Conservation (phyloP, 1,140 invertebrate species). For the Parasteatoda tepidariorum region DNA sequence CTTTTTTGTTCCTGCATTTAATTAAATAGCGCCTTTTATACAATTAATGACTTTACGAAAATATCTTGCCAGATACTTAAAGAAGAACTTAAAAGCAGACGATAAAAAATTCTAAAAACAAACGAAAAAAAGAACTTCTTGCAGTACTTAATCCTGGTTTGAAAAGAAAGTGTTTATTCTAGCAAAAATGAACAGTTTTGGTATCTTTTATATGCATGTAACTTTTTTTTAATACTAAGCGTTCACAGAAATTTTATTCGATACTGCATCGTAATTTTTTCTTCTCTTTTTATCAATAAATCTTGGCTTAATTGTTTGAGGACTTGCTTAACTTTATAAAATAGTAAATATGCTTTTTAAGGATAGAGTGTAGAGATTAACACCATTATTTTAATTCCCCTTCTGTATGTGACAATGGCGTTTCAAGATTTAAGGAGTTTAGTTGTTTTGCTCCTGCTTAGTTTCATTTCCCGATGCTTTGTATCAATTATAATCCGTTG, state of each 20-base stretch:
- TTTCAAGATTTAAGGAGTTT: slow-evolving; percentile 42
- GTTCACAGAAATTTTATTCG: slow-evolving; percentile 57
- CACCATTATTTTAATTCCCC: slow-evolving; percentile 58
- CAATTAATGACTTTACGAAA: slow-evolving; percentile 59
- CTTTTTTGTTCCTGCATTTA: slow-evolving; percentile 45
- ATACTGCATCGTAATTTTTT: slow-evolving; percentile 31
- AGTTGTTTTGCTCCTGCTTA: background rate
- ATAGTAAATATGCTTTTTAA: slow-evolving; percentile 56
- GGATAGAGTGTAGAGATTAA: slow-evolving; percentile 41
- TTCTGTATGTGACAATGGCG: slow-evolving; percentile 39
- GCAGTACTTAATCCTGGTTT: slow-evolving; percentile 51
- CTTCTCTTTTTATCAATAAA: slow-evolving; percentile 34
- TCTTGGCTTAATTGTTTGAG: slow-evolving; percentile 55
- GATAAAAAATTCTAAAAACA: slow-evolving; percentile 39
- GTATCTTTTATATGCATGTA: background rate
- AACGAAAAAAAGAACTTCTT: slow-evolving; percentile 44
- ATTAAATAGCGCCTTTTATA: slow-evolving; percentile 60
- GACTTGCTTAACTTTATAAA: slow-evolving; percentile 59
- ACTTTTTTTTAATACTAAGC: slow-evolving; percentile 7
- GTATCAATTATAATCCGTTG: slow-evolving; percentile 53
- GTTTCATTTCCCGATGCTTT: slow-evolving; percentile 15
- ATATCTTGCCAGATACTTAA: slow-evolving; percentile 55
- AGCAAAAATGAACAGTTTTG: slow-evolving; percentile 44
- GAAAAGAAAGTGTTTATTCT: slow-evolving; percentile 58
- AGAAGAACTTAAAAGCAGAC: slow-evolving; percentile 11